Base-by-base conservation (phyloP, 2,888 invertebrate species). In the Onchidella celtica region DNA sequence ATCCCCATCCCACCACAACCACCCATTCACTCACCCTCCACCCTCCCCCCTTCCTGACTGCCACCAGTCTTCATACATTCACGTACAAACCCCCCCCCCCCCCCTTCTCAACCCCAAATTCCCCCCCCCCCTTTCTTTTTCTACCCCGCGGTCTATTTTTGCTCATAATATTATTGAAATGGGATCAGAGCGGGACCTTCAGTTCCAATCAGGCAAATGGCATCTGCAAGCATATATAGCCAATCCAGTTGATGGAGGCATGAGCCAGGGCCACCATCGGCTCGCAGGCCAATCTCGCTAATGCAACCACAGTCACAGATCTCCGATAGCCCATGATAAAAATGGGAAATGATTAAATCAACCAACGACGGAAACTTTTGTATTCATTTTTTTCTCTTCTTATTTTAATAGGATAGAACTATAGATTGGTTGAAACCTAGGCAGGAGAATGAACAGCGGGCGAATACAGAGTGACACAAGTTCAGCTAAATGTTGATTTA, bases 211-310 rank as follows among this genome's bases (percentile, higher is more conserved):
- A 73, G 81, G 72, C 79, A 79, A 72, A 72, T 79, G 79, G 70
- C 72, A 72, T 63, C 68, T 72, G 40, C 79, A 72, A 69, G 79
- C 65, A 55, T 65, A 61, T 59, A 32, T 61, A 70, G 70, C 72
- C 79, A 79, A 79, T 79, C 79, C 63, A 59, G 24, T 72, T 79
- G 79, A 79, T 72, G 63, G 72, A 79, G 70, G 63, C 72, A 72
- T 38, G 59, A 55, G 65, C 70, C 63, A 61, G 72, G 47, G n/a
- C 61, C 38, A 61, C 70, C 38, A 40, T 4, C 40, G 63, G 69
- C n/a, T 72, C 72, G 72, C 57, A 40, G 27, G 40, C 63, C 79
- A 79, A 79, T 79, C 65, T 72, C 40, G 79, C 79, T 79, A 79
- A 79, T 79, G 79, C 47, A 79, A 27, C 32, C 72, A 47, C 40